Evolutionary conservation across 2,888 invertebrate genomes (phyloP).

Genomic region (Megamerina dolium): DNA sequence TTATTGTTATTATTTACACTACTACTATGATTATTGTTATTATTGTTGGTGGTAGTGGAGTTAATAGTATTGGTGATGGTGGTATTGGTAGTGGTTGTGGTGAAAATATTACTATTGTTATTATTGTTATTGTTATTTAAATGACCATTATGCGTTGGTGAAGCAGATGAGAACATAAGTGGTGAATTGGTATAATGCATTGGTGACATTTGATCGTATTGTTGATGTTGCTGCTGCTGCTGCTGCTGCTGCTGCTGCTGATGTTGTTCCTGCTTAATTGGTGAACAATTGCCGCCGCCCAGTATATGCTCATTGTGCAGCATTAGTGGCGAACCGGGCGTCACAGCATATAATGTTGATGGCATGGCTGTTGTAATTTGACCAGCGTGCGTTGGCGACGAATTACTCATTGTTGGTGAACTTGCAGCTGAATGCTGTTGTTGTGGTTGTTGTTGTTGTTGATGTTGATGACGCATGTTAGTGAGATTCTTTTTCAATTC

Average conservation of each 20-base stretch:
- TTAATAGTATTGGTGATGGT: no score
- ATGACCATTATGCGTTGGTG: constrained; percentile 32
- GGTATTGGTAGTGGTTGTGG: no score
- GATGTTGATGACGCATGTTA: constrained; percentile 9
- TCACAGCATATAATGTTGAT: constrained; percentile 1
- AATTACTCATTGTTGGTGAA: constrained; percentile 23
- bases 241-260: constrained; percentile 21
- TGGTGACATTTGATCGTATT: constrained; percentile 33
- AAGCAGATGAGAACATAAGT: constrained; percentile 32
- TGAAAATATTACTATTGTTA: no score
- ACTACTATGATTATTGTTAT: constrained; percentile 14
- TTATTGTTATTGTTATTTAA: constrained; percentile 31
- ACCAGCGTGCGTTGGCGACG: constrained; percentile 19
- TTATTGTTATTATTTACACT: constrained; percentile 19
- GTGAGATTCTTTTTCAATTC: neutral
- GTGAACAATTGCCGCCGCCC: neutral
- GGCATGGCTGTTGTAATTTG: constrained; percentile 1
- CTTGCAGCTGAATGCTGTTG: constrained; percentile 26
- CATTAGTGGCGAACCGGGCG: neutral
- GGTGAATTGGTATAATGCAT: constrained; percentile 29
- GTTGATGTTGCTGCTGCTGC: constrained; percentile 20
- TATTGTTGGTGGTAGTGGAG: constrained; percentile 4
- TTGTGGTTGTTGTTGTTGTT: constrained; percentile 16
- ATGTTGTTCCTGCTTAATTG: constrained; percentile 17
- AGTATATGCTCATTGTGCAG: neutral